These are phyloP conservation scores for Sprattus sprattus DNA, from an alignment of 2,113 vertebrate species.

Conservation along the genomic window DNA sequence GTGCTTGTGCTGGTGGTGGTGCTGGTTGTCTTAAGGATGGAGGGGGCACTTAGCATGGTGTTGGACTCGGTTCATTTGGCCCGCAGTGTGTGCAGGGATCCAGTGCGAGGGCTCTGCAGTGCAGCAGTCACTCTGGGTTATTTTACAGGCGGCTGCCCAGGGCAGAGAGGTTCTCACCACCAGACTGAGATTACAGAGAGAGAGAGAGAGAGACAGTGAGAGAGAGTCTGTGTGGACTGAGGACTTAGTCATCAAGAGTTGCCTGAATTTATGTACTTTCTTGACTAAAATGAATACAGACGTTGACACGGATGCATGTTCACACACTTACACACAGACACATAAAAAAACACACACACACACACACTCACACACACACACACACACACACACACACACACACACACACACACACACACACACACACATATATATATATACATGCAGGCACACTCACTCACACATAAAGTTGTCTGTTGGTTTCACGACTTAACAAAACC, in stretches of 20 bases:
- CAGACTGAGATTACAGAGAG: not conserved
- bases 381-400: no score
- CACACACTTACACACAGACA: not conserved
- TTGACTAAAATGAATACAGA: not conserved
- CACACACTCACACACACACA: not conserved
- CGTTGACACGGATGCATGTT: not conserved
- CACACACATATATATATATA: not conserved
- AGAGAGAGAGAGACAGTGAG: not conserved
- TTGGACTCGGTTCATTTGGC: not conserved
- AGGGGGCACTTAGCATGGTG: not conserved
- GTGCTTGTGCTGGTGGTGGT: not conserved
- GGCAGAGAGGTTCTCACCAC: not conserved
- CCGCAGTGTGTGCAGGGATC: constrained; percentile 3
- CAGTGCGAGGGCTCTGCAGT: not conserved
- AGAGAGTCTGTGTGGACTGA: not conserved
- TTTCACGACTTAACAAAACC: not conserved
- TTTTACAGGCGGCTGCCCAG: not conserved
- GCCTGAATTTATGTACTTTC: not conserved
- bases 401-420: not conserved
- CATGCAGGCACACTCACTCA: not conserved
- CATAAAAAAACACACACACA: not conserved
- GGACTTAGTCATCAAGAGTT: not conserved
- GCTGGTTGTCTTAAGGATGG: not conserved
- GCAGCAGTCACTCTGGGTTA: not conserved
- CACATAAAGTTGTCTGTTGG: not conserved